Conservation (phyloP, 2,113 vertebrate genomes). For the Alces alces region DNA sequence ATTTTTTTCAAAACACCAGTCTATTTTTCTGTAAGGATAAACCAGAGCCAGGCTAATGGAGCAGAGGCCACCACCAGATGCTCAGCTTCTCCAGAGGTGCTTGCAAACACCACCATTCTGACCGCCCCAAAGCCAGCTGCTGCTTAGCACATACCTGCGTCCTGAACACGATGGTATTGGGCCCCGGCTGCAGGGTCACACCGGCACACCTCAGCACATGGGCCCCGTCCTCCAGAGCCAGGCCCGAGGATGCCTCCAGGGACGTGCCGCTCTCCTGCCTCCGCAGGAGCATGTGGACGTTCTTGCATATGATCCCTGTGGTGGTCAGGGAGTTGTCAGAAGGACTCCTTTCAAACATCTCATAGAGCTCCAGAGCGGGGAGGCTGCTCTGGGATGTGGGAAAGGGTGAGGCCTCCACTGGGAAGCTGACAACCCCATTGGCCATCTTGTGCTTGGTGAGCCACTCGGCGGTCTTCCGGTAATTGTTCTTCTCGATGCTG, state of each 20-base stretch:
- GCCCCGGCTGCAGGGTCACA: conserved; percentile 88
- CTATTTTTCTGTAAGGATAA: neutral
- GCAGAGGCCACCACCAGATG: neutral
- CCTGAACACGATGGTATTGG: conserved; percentile 88
- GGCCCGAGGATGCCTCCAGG: conserved; percentile 78
- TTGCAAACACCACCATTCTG: fast-evolving
- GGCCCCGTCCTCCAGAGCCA: conserved; percentile 86
- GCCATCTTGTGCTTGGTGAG: conserved; percentile 83
- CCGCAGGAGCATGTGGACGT: conserved; percentile 92
- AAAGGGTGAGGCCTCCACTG: conserved; percentile 42
- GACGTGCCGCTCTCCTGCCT: conserved; percentile 85
- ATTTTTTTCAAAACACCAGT: neutral
- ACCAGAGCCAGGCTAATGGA: neutral
- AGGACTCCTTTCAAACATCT: conserved; percentile 92
- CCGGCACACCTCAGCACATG: conserved; percentile 84
- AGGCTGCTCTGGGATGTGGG: conserved; percentile 55
- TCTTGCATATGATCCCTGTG: conserved; percentile 92
- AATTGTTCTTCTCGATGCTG: conserved; percentile 87
- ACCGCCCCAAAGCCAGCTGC: fast-evolving
- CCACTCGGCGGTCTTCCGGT: conserved; percentile 85
- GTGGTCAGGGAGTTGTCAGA: conserved; percentile 89
- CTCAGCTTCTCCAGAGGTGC: neutral
- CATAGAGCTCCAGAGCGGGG: conserved; percentile 86
- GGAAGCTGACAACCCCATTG: conserved; percentile 86
- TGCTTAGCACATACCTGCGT: conserved; percentile 83